Percentiles rank a stretch among this genome's conserved stretches.
These are phyloP conservation scores for Tholera decimalis DNA, from an alignment of 2,888 invertebrate genomes.

Conservation along the genomic window DNA sequence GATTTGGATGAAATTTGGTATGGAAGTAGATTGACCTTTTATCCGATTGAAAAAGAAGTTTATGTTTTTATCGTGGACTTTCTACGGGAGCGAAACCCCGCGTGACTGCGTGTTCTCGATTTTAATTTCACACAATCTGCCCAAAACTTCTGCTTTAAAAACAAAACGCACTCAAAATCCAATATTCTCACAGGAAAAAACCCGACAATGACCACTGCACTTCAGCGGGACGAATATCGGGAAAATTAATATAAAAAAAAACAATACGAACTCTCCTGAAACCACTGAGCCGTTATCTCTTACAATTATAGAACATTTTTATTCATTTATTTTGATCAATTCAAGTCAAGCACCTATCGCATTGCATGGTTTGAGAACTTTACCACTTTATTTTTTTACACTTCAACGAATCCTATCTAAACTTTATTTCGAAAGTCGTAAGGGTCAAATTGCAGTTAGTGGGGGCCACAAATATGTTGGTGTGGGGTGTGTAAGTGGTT, in stretches of 20 bases:
- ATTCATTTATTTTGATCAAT: constrained; percentile 85
- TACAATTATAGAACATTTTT: constrained; percentile 81
- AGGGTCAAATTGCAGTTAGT: constrained; percentile 49
- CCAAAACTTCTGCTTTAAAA: constrained; percentile 51
- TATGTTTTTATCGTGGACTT: too few species aligned
- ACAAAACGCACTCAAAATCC: constrained; percentile 65
- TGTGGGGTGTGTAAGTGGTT: constrained; percentile 82
- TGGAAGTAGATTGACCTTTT: too few species aligned
- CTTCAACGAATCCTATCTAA: constrained; percentile 9
- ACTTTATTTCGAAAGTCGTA: constrained; percentile 56
- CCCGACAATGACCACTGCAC: constrained; percentile 67
- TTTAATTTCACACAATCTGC: constrained; percentile 59
- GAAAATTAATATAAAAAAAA: constrained; percentile 77
- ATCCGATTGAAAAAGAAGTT: too few species aligned
- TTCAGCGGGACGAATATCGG: constrained; percentile 64
- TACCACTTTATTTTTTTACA: constrained; percentile 48
- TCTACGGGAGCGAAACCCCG: too few species aligned
- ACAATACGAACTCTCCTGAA: constrained; percentile 84
- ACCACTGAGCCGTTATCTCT: constrained; percentile 83
- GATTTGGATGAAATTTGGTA: too few species aligned
- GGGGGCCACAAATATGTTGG: constrained; percentile 45
- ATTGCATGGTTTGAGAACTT: constrained; percentile 74
- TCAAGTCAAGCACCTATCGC: constrained; percentile 88
- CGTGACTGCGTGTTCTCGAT: too few species aligned
- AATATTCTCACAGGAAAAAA: constrained; percentile 88